A percentile compares a stretch with the other conserved stretches of the same genome.
These are phyloP conservation scores for Mallateleia sp. DNA, from an alignment of 2,888 invertebrate species.

Conservation along the genomic window DNA sequence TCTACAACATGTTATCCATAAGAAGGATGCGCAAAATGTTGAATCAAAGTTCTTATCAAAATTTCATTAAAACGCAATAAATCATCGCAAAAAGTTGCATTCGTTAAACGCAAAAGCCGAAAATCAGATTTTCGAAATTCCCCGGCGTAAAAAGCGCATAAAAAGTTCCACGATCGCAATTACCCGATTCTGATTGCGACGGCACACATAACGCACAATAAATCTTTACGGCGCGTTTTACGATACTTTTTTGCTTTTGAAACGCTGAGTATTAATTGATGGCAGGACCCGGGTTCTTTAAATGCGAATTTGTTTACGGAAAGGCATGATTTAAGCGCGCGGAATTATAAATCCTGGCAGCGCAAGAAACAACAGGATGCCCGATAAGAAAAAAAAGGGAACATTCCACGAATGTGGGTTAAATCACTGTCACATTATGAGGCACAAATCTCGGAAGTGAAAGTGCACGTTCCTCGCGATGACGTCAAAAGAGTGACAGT, in stretches of 20 bases:
- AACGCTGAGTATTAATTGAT: constrained; percentile 44
- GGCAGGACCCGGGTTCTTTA: not conserved
- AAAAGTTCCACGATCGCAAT: too few species aligned
- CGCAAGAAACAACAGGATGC: constrained; percentile 54
- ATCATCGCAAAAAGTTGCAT: constrained; percentile 48
- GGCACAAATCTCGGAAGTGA: constrained; percentile 78
- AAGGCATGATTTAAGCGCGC: constrained; percentile 43
- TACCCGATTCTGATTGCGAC: too few species aligned
- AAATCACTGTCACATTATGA: constrained; percentile 77
- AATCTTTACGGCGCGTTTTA: too few species aligned
- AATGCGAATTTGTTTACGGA: constrained; percentile 30
- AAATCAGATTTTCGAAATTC: constrained; percentile 36
- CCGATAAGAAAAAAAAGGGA: constrained; percentile 62
- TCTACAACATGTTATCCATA: not conserved
- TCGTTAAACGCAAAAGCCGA: constrained; percentile 7
- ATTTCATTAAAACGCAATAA: constrained; percentile 57
- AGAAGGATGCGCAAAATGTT: constrained; percentile 18
- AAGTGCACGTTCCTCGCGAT: constrained; percentile 71
- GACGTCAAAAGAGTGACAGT: constrained; percentile 75
- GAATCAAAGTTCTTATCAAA: constrained; percentile 39
- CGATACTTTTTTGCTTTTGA: too few species aligned
- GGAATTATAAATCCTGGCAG: constrained; percentile 26
- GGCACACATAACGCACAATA: too few species aligned
- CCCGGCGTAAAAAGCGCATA: too few species aligned
- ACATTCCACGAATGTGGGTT: constrained; percentile 72